Evolutionary conservation across 2,888 invertebrate genomes (phyloP), one percentile per base, ranked within the genome.

Genomic region (Boloria selene): DNA sequence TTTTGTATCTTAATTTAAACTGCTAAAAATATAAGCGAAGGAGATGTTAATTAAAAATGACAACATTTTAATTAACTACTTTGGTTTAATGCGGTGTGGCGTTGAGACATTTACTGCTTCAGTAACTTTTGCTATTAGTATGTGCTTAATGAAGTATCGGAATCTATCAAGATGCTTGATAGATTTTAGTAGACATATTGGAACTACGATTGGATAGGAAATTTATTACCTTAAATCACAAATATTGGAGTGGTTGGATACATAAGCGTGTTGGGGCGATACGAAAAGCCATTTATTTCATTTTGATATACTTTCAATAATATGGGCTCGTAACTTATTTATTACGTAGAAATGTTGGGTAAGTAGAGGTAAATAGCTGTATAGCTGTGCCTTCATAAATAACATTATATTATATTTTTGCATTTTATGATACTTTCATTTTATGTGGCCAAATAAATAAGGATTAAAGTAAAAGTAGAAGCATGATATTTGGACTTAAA

Each of bases 141-240:
- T 61, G 61, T 59, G 53, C 55, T 66, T 68, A 65, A 65, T 70
- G 70, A 70, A 68, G 65, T 64, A 68, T 65, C 68, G 69, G 69
- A 69, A 69, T 69, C 63, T 72, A 74, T 69, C 69, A 70, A 67
- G 66, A 68, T 65, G 53, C 65, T 69, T 65, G 70, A 65, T 64
- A 64, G 64, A 55, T 67, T 70, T 70, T 61, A 51, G 64, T 63
- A 68, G 64, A 62, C 67, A 67, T 56, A 60, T 64, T 64, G 54
- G 65, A 45, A 54, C 51, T 63, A 52, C 18, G 47, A 54, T 56
- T 70, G 45, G 52, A 61, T 63, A 61, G 63, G 61, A 58, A 61
- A 63, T 65, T 63, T 65, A 58, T 56, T 26, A 45, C 22, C 45
- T 56, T 56, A n/a, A 22, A 26, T n/a, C 14, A 52, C 44, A 44